A percentile compares a stretch with the other conserved stretches of the same genome.
phyloP scores from a whole-genome alignment of 2,888 invertebrate species.

The Macropis europaea region DNA sequence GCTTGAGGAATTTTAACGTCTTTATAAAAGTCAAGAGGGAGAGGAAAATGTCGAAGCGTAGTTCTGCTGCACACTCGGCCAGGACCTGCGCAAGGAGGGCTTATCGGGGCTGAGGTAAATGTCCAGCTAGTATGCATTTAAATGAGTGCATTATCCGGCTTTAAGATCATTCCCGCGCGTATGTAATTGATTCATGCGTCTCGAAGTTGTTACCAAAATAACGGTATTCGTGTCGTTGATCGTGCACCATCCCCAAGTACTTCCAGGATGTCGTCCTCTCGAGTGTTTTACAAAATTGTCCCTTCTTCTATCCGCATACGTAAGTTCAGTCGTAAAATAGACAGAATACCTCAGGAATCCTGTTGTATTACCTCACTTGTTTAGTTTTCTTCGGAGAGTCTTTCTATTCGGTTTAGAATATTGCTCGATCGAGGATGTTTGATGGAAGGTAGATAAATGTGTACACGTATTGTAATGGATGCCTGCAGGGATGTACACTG shows the following conservation, averaged over 20 bases:
- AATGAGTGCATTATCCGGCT: conserved; percentile 72
- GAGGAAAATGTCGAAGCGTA: conserved; percentile 29
- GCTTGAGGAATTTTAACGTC: conserved; percentile 64
- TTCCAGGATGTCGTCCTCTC: neutral
- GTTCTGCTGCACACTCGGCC: conserved; percentile 36
- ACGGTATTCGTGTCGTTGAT: conserved; percentile 28
- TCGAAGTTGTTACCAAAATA: conserved; percentile 37
- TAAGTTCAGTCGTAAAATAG: no score
- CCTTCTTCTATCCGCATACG: no score
- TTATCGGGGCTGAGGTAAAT: conserved; percentile 68
- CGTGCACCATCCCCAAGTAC: neutral
- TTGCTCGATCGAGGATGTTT: no score
- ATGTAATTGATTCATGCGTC: conserved; percentile 53
- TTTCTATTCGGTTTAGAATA: no score
- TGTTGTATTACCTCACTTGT: no score
- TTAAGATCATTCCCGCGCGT: conserved; percentile 50
- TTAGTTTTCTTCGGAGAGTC: no score
- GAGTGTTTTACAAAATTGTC: neutral
- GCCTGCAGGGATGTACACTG: no score
- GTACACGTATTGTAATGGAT: no score
- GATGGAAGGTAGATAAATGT: no score
- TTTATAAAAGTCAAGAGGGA: conserved; percentile 62
- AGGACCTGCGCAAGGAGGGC: conserved; percentile 42
- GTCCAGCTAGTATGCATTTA: conserved; percentile 77
- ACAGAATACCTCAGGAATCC: no score